Evolutionary conservation across 1,140 invertebrate genomes (phyloP).

Genomic region (Protaetia brevitarsis): DNA sequence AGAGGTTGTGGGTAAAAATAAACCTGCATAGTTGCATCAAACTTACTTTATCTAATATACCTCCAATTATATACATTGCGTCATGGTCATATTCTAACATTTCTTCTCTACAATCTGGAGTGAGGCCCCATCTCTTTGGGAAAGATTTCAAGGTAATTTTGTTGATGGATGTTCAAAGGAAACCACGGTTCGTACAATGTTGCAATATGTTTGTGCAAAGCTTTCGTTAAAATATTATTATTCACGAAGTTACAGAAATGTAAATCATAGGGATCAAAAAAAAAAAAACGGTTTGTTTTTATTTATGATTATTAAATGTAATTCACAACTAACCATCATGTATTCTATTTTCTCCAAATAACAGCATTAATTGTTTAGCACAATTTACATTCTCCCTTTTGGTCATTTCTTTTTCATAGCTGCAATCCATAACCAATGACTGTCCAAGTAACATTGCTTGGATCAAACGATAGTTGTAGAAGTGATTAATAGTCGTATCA

Average conservation of each 20-base stretch:
- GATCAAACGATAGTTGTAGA: slow-evolving; percentile 61
- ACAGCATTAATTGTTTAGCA: slow-evolving; percentile 68
- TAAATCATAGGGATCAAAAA: slow-evolving; percentile 71
- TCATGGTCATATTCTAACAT: slow-evolving; percentile 69
- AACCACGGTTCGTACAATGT: slow-evolving; percentile 65
- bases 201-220: slow-evolving; percentile 64
- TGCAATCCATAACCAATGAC: slow-evolving; percentile 75
- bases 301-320: neutral
- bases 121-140: slow-evolving; percentile 73
- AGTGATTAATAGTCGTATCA: slow-evolving; percentile 61
- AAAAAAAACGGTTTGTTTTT: neutral
- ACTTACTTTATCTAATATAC: slow-evolving; percentile 75
- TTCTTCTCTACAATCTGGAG: slow-evolving; percentile 72
- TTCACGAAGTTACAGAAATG: slow-evolving; percentile 68
- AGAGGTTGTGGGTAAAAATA: too few species aligned
- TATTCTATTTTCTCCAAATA: slow-evolving; percentile 67
- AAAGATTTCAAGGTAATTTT: slow-evolving; percentile 83
- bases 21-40: neutral
- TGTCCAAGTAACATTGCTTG: slow-evolving; percentile 68
- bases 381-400: slow-evolving; percentile 63
- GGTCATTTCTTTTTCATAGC: slow-evolving; percentile 76
- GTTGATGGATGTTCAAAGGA: slow-evolving; percentile 66
- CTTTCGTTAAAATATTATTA: slow-evolving; percentile 53
- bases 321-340: slow-evolving; percentile 49
- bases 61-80: slow-evolving; percentile 83